A percentile compares a stretch with the other conserved stretches of the same genome.
Conservation (phyloP, 1,140 invertebrate genomes). For the Periplaneta americana region DNA sequence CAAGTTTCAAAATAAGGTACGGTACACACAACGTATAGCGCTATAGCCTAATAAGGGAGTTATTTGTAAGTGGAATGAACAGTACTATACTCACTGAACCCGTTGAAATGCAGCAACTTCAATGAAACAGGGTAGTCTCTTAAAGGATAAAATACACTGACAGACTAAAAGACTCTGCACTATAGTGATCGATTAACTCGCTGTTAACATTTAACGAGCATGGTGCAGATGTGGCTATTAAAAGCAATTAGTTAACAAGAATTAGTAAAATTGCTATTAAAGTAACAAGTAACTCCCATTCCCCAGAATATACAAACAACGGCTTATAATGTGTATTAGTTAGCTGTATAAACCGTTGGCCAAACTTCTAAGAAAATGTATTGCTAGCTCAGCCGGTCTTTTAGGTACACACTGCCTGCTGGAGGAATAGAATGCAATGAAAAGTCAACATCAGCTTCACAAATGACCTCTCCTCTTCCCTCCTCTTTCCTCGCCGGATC, state of each 20-base stretch:
- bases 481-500: background rate
- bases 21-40: too few relatives aligned
- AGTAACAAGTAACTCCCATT: background rate
- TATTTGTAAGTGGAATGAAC: too few relatives aligned
- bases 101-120: too few relatives aligned
- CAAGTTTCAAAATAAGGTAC: too few relatives aligned
- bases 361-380: background rate
- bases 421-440: too few relatives aligned
- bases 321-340: background rate
- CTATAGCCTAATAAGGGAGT: too few relatives aligned
- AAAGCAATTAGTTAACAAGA: background rate
- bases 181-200: background rate
- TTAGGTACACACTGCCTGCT: background rate
- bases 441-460: background rate
- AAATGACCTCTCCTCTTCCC: background rate
- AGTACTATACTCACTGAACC: too few relatives aligned
- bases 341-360: background rate
- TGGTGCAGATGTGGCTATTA: background rate
- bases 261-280: background rate
- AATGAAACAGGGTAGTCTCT: too few relatives aligned
- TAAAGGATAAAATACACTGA: background rate
- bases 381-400: background rate
- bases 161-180: background rate
- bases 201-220: background rate
- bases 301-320: background rate